Evolutionary conservation across 2,797 vertebrate species (phyloP), one percentile per base, ranked within the genome.

Genomic region (Eospalax fontanierii): DNA sequence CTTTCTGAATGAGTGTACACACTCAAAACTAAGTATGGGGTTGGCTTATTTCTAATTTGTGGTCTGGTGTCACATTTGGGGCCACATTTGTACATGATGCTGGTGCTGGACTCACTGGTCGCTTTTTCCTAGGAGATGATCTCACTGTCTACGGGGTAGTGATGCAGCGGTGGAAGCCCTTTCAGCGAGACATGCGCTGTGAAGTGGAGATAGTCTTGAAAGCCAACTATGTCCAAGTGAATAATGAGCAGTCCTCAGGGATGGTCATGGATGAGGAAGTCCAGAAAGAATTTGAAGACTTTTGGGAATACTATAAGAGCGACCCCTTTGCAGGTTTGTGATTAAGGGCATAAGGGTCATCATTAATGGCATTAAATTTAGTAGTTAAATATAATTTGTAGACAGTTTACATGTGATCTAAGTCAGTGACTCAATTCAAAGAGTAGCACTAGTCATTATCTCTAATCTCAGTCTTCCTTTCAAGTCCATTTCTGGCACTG

Each of bases 211-310:
- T 99, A 82, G 99, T 99, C 79, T 98, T 99, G 90, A 99, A 99
- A 98, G 99, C 99, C 22, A 99, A 99, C 98, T 99, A 99, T 10
- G 91, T 99, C 30, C 99, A 99, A 97, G 99, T 99, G 40, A 99
- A 99, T 97, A 99, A 99, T 84, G 99, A 99, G 87, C 99, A 99
- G 94, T 98, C 99, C 46, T 97, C 98, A 4, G 98, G 99, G 8
- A 96, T 99, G 61, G 89, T 99, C 66, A 98, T 99, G 86, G 98
- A 99, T 94, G 99, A 99, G 91, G 99, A 99, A 5, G 97, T 98
- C 90, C 99, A 99, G 95, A 99, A 99, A 93, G 99, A 99, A 95
- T 99, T 99, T 97, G 98, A 99, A 93, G 99, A 99, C 75, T 99
- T 99, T 98, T 99, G 99, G 99, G 98, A 98, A 65, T 97, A 85